Evolutionary conservation across 2,888 invertebrate species (phyloP).

Genomic region (Andrena fulva): DNA sequence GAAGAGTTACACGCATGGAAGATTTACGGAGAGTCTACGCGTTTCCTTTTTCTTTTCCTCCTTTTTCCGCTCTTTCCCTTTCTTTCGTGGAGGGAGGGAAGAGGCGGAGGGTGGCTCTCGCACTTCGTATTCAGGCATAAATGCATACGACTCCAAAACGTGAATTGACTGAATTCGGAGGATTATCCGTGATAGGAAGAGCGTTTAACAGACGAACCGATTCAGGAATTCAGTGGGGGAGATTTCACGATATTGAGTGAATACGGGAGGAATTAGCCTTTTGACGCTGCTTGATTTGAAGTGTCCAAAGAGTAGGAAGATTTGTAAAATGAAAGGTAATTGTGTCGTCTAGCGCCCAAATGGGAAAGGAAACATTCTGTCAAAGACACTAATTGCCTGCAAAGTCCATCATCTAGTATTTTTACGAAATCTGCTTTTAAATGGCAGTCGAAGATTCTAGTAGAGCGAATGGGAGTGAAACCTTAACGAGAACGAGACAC

Average conservation of each 20-base stretch:
- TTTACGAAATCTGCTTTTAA: neutral
- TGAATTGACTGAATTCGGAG: conserved; percentile 37
- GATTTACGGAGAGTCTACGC: conserved; percentile 79
- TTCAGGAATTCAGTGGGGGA: no score
- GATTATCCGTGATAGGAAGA: conserved; percentile 2
- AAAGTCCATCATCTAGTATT: neutral
- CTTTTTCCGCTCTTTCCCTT: conserved; percentile 10
- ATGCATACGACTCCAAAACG: conserved; percentile 45
- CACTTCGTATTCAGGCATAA: conserved; percentile 61
- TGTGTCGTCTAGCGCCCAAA: no score
- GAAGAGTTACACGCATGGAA: conserved; percentile 83
- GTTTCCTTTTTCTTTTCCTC: conserved; percentile 58
- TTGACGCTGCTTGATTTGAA: no score
- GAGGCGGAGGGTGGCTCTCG: conserved; percentile 27
- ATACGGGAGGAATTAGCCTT: no score
- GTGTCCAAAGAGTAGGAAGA: no score
- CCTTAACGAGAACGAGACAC: neutral
- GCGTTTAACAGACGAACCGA: conserved; percentile 5
- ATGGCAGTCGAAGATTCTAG: neutral
- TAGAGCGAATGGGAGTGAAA: neutral
- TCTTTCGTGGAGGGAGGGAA: conserved; percentile 5
- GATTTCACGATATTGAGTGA: no score
- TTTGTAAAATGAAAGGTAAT: no score
- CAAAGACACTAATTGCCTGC: neutral
- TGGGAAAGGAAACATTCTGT: no score